Conservation (phyloP, 2,113 vertebrate genomes). For the Columba janthina region DNA sequence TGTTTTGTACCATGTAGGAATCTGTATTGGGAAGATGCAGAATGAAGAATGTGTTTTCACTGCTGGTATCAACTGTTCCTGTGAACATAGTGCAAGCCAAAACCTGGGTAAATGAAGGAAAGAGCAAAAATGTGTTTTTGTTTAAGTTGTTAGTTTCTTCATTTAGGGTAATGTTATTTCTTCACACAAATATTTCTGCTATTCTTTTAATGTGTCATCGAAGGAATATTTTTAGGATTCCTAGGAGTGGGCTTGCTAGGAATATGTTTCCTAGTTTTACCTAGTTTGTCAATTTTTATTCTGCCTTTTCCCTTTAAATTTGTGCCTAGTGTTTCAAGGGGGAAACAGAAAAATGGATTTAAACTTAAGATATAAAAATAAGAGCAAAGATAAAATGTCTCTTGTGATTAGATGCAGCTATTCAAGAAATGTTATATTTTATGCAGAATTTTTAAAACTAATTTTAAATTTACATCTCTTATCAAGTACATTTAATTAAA, state of each 20-base stretch:
- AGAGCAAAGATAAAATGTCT: background rate
- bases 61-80: background rate
- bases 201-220: background rate
- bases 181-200: background rate
- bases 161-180: background rate
- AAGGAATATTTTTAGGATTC: background rate
- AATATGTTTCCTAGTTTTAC: background rate
- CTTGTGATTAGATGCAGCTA: background rate
- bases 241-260: background rate
- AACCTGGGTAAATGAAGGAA: background rate
- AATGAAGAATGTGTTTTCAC: background rate
- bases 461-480: constrained; percentile 52
- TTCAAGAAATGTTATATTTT: constrained; percentile 14
- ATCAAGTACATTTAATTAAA: constrained; percentile 56
- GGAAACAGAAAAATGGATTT: background rate
- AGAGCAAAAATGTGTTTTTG: background rate
- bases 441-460: constrained; percentile 43
- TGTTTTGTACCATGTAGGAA: background rate
- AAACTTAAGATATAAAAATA: constrained; percentile 2
- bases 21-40: background rate
- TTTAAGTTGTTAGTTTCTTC: background rate
- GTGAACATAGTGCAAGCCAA: background rate
- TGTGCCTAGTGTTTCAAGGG: background rate
- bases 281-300: background rate
- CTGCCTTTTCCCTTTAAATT: background rate